Percentiles rank a stretch among this genome's conserved stretches.
These are phyloP conservation scores for Orthosia incerta DNA, from an alignment of 2,888 invertebrate genomes.

Conservation along the genomic window DNA sequence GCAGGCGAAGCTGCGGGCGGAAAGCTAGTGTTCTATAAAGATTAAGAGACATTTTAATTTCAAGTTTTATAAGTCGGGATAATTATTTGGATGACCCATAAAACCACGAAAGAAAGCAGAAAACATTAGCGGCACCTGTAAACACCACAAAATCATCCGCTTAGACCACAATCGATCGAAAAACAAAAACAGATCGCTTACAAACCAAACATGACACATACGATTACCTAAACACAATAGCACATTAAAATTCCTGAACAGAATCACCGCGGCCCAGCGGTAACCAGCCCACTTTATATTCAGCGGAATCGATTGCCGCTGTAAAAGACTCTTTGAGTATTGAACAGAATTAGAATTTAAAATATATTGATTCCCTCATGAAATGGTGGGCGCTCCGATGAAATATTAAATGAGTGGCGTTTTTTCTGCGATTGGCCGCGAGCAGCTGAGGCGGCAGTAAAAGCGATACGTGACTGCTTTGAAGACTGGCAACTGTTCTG, in stretches of 20 bases:
- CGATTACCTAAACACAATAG: conserved; percentile 53
- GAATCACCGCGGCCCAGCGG: conserved; percentile 68
- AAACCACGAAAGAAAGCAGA: not conserved
- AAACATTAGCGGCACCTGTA: conserved; percentile 1
- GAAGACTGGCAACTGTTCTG: conserved; percentile 33
- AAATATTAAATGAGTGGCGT: conserved; percentile 75
- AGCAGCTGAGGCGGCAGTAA: conserved; percentile 88
- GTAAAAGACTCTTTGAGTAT: conserved; percentile 82
- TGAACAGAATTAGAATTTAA: conserved; percentile 87
- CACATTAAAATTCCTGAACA: conserved; percentile 66
- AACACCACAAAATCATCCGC: not conserved
- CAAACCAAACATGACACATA: conserved; percentile 36
- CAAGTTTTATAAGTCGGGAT: not conserved
- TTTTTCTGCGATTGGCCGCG: conserved; percentile 85
- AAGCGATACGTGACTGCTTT: conserved; percentile 84
- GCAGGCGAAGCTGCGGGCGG: too few species aligned
- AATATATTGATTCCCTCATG: conserved; percentile 87
- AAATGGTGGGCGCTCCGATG: conserved; percentile 75
- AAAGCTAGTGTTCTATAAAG: too few species aligned
- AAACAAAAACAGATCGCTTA: conserved; percentile 32
- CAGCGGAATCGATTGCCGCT: conserved; percentile 82
- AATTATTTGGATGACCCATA: not conserved
- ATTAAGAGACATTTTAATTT: too few species aligned
- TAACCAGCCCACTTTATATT: conserved; percentile 81
- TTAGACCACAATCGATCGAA: not conserved